phyloP scores from a whole-genome alignment of 2,888 invertebrate genomes.

The Patella depressa region DNA sequence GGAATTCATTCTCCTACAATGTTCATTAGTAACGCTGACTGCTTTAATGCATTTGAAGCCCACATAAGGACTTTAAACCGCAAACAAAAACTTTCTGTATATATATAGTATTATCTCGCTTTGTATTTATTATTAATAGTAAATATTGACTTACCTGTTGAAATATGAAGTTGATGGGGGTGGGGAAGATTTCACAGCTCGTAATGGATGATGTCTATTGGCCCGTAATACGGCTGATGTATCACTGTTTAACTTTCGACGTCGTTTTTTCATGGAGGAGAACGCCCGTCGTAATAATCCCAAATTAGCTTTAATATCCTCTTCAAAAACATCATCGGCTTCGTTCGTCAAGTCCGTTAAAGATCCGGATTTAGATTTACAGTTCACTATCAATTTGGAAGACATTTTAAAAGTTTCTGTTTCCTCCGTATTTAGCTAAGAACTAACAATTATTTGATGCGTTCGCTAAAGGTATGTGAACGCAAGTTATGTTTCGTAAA shows the following conservation, averaged over 20 bases:
- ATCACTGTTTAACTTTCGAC: background rate
- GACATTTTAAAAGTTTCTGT: no score
- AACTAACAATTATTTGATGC: no score
- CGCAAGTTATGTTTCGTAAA: no score
- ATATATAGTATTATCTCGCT: no score
- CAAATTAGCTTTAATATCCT: constrained; percentile 34
- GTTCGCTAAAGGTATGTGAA: no score
- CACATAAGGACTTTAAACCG: no score
- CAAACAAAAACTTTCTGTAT: no score
- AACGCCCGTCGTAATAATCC: constrained; percentile 44
- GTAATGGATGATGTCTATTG: constrained; percentile 24
- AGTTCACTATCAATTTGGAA: no score
- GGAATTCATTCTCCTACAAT: no score
- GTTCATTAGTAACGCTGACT: no score
- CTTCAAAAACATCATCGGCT: constrained; percentile 18
- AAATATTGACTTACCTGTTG: constrained; percentile 11
- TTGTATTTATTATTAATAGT: background rate
- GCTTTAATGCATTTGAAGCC: no score
- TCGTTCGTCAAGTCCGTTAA: constrained; percentile 11
- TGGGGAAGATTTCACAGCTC: constrained; percentile 22
- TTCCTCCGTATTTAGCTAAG: no score
- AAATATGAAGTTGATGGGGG: constrained; percentile 19
- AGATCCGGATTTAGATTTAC: background rate
- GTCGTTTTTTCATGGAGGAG: constrained; percentile 37
- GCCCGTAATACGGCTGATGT: constrained; percentile 18